phyloP scores from a whole-genome alignment of 2,888 invertebrate genomes.

The Dolomedes plantarius region DNA sequence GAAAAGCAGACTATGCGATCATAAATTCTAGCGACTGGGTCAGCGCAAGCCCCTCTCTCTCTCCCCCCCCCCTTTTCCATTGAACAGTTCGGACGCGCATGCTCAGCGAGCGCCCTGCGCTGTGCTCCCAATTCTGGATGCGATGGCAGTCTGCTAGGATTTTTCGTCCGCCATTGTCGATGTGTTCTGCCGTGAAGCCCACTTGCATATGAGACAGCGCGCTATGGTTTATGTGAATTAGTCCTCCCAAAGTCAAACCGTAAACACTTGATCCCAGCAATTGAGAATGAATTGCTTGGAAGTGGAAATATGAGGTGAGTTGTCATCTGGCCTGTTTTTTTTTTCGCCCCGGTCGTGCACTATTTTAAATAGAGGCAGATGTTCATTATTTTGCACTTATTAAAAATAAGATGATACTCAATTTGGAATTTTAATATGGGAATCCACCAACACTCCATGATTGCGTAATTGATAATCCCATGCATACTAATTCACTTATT shows the following conservation, averaged over 20 bases:
- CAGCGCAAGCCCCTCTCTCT: background rate
- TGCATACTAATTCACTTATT: too few relatives aligned
- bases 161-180: background rate
- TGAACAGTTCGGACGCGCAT: background rate
- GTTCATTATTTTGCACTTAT: too few relatives aligned
- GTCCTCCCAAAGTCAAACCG: background rate
- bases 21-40: conserved; percentile 1
- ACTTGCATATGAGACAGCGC: background rate
- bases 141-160: background rate
- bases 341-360: too few relatives aligned
- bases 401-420: too few relatives aligned
- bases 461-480: too few relatives aligned
- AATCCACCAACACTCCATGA: too few relatives aligned
- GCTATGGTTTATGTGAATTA: background rate
- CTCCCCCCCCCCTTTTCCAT: background rate
- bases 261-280: background rate
- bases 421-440: too few relatives aligned
- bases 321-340: too few relatives aligned
- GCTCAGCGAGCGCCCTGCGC: background rate
- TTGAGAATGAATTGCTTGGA: background rate
- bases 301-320: background rate
- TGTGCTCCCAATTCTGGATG: background rate
- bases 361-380: too few relatives aligned
- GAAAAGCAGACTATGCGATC: background rate
- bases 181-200: background rate